phyloP scores from a whole-genome alignment of 2,113 vertebrate species.

The Bubo blakistoni region DNA sequence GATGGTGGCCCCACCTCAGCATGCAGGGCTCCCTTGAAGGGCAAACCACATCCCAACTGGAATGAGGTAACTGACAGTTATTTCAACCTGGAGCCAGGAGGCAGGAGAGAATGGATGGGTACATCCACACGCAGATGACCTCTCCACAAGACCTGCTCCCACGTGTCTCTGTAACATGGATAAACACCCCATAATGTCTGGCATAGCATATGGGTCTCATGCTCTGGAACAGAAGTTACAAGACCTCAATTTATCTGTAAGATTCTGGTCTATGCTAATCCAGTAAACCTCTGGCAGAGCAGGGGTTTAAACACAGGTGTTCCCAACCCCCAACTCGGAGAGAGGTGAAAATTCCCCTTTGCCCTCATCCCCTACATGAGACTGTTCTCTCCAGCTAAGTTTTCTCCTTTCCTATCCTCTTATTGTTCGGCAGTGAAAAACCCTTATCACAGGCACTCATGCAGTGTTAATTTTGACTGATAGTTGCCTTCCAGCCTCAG shows the following conservation, averaged over 20 bases:
- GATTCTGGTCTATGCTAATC: neutral
- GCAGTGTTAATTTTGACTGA: neutral
- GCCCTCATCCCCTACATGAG: neutral
- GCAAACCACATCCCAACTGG: neutral
- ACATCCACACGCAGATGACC: neutral
- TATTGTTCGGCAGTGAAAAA: neutral
- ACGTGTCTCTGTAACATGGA: accelerated
- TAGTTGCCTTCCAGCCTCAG: neutral
- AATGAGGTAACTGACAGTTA: neutral
- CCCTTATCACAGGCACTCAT: neutral
- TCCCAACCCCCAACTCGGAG: neutral
- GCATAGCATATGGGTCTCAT: accelerated
- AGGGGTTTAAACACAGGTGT: neutral
- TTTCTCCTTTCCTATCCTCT: neutral
- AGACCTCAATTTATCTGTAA: neutral
- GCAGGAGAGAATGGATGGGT: neutral
- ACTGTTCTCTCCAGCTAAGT: neutral
- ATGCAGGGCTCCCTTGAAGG: neutral
- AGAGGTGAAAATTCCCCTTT: neutral
- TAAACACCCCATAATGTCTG: neutral
- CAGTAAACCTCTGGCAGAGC: neutral
- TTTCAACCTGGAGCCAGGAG: neutral
- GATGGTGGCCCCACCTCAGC: neutral
- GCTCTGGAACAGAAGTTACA: neutral
- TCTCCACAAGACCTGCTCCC: neutral